A percentile compares a stretch with the other conserved stretches of the same genome.
phyloP scores from a whole-genome alignment of 2,797 vertebrate species.

The Danio jaintianensis region DNA sequence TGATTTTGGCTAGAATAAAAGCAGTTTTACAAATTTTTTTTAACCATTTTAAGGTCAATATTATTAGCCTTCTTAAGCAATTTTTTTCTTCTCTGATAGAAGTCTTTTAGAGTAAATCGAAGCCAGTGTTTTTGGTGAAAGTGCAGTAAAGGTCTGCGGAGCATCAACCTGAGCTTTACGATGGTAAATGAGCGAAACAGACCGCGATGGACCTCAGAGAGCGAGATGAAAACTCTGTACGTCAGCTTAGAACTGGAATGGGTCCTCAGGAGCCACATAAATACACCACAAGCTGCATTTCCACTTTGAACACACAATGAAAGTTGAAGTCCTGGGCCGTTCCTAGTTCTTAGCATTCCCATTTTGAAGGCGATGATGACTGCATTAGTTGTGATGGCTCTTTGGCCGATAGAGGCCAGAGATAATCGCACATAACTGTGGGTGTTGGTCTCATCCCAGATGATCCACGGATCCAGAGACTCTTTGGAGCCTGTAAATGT shows the following conservation, averaged over 20 bases:
- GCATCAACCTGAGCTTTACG: constrained; percentile 39
- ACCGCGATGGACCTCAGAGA: neutral
- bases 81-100: too few relatives aligned
- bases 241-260: constrained; percentile 55
- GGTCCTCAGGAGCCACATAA: constrained; percentile 53
- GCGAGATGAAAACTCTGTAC: constrained; percentile 35
- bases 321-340: neutral
- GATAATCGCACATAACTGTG: constrained; percentile 32
- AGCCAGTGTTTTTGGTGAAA: constrained; percentile 38
- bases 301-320: constrained; percentile 26
- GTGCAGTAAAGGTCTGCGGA: constrained; percentile 37
- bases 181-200: constrained; percentile 57
- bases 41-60: too few relatives aligned
- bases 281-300: constrained; percentile 44
- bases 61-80: too few relatives aligned
- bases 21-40: too few relatives aligned
- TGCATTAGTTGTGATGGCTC: constrained; percentile 24
- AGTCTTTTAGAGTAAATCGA: constrained; percentile 15
- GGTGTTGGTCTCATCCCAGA: constrained; percentile 46
- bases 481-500: constrained; percentile 48
- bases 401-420: constrained; percentile 15
- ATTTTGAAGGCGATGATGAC: constrained; percentile 24
- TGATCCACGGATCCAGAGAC: constrained; percentile 43
- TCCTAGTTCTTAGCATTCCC: constrained; percentile 29
- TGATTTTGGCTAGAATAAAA: too few relatives aligned